Percentiles rank a stretch among this genome's conserved stretches.
phyloP scores from a whole-genome alignment of 2,888 invertebrate species.

The Mesochorus sp. region DNA sequence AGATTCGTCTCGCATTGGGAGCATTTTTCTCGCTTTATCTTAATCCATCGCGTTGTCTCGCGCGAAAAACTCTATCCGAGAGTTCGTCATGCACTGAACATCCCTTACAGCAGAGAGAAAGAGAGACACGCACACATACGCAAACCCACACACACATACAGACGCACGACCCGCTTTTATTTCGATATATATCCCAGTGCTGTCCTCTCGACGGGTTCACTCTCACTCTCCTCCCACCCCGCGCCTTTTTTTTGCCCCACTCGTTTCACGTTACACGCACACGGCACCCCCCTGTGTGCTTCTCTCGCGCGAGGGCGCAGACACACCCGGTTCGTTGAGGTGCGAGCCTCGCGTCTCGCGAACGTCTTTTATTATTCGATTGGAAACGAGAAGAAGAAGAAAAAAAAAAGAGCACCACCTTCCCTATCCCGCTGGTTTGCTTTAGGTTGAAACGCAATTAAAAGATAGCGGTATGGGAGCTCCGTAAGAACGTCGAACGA shows the following conservation, averaged over 20 bases:
- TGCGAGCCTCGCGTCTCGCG: constrained; percentile 38
- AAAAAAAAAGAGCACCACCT: neutral
- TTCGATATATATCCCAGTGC: constrained; percentile 8
- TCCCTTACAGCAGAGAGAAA: neutral
- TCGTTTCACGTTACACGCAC: constrained; percentile 6
- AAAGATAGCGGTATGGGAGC: too few species aligned
- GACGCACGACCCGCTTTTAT: constrained; percentile 11
- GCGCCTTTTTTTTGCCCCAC: constrained; percentile 14
- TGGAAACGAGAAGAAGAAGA: neutral
- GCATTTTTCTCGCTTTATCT: too few species aligned
- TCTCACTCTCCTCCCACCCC: constrained; percentile 33
- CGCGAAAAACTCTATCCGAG: neutral
- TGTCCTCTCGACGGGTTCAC: constrained; percentile 22
- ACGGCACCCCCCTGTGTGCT: constrained; percentile 33
- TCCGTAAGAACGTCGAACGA: too few species aligned
- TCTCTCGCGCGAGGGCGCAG: constrained; percentile 41
- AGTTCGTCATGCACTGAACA: constrained; percentile 29
- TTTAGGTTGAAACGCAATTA: too few species aligned
- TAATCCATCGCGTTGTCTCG: too few species aligned
- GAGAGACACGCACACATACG: neutral
- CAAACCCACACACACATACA: too few species aligned
- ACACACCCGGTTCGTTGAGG: constrained; percentile 60
- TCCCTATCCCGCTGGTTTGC: too few species aligned
- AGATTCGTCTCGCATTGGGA: too few species aligned
- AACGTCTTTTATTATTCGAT: neutral